Evolutionary conservation across 2,797 vertebrate species (phyloP).

Genomic region (Cossypha niveicapilla): DNA sequence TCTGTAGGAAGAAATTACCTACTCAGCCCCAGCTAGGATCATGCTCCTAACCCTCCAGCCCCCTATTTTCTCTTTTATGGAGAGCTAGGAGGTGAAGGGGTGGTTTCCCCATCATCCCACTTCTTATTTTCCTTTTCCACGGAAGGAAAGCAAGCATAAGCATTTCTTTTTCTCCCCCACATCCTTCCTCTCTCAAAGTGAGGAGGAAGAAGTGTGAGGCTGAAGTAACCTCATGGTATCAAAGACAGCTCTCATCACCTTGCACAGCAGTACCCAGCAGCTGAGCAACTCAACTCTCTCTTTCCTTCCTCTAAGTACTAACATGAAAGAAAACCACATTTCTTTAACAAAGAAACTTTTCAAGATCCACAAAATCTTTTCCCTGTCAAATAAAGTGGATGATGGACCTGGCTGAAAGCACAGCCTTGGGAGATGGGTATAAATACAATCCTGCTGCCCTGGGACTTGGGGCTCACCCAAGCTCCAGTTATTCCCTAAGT

Average conservation of each 20-base stretch:
- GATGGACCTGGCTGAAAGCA: neutral
- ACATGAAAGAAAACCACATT: neutral
- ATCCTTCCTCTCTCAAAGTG: neutral
- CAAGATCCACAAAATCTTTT: neutral
- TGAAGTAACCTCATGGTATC: neutral
- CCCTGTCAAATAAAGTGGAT: neutral
- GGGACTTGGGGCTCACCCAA: neutral
- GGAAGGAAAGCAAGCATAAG: neutral
- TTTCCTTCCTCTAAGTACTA: neutral
- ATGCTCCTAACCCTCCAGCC: neutral
- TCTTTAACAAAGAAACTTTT: neutral
- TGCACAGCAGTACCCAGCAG: neutral
- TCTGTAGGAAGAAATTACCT: neutral
- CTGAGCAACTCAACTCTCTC: neutral
- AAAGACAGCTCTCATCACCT: neutral
- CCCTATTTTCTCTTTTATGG: rapidly evolving
- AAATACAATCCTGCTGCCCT: neutral
- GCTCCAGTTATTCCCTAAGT: neutral
- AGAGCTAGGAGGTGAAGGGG: neutral
- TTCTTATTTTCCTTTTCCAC: neutral
- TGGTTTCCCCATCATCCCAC: neutral
- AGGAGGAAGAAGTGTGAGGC: neutral
- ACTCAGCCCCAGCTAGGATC: neutral
- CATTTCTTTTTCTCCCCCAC: neutral
- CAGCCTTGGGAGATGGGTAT: neutral